A percentile compares a stretch with the other conserved stretches of the same genome.
Evolutionary conservation across 2,888 invertebrate genomes (phyloP).

Genomic region (Andrena minutula): DNA sequence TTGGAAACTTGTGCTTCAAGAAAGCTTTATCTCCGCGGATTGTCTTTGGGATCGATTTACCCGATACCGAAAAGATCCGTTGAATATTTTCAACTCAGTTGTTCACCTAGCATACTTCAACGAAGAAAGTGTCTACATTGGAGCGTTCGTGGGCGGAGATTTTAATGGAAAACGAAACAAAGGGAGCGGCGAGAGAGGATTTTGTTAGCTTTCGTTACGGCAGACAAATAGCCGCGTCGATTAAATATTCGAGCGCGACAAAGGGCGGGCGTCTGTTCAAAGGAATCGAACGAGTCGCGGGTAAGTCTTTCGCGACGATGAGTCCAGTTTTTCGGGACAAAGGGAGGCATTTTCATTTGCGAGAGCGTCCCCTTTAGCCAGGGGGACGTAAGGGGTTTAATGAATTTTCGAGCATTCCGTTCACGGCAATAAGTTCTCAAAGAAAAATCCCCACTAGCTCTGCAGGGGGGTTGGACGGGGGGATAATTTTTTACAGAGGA

Average conservation of each 20-base stretch:
- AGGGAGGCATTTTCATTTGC: slow-evolving; percentile 20
- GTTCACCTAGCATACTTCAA: neutral
- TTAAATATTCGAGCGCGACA: slow-evolving; percentile 32
- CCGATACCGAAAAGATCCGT: neutral
- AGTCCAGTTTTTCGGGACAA: slow-evolving; percentile 31
- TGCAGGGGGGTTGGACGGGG: slow-evolving; percentile 1
- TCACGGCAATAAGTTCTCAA: slow-evolving; percentile 38
- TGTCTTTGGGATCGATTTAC: neutral
- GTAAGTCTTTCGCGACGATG: slow-evolving; percentile 49
- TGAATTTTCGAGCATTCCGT: slow-evolving; percentile 60
- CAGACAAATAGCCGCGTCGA: slow-evolving; percentile 34
- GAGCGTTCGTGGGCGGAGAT: neutral
- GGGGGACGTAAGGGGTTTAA: slow-evolving; percentile 44
- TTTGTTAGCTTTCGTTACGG: slow-evolving; percentile 4
- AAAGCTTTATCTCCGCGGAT: neutral
- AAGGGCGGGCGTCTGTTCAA: slow-evolving; percentile 14
- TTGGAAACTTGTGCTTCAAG: no score
- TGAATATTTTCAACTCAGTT: neutral
- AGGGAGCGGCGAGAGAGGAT: neutral
- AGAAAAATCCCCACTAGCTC: slow-evolving; percentile 23
- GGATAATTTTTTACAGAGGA: slow-evolving; percentile 42
- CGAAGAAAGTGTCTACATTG: neutral
- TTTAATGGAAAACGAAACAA: neutral
- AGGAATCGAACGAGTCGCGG: slow-evolving; percentile 57
- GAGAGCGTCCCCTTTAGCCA: neutral